Conservation (phyloP, 1,140 invertebrate species). For the Drosophila willistoni region DNA sequence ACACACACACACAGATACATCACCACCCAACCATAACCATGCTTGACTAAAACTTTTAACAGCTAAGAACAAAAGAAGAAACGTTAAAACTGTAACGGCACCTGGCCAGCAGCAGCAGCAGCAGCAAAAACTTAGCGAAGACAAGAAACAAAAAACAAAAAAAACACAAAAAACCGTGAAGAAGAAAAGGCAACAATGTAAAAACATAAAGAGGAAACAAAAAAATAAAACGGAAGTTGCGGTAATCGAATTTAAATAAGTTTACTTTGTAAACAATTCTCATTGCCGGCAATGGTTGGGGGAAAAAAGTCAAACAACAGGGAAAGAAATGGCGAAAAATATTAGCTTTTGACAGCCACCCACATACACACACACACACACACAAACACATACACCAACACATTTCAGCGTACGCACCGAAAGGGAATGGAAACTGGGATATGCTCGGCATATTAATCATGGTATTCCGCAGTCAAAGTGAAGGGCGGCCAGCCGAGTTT, state of each 20-base stretch:
- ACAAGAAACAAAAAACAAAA: constrained; percentile 11
- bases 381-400: not conserved
- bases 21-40: not conserved
- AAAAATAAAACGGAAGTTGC: constrained; percentile 62
- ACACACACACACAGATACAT: not conserved
- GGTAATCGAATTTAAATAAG: constrained; percentile 82
- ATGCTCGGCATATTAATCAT: constrained; percentile 74
- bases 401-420: not conserved
- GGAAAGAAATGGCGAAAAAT: constrained; percentile 47
- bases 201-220: constrained; percentile 37
- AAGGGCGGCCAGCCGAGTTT: not conserved
- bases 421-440: constrained; percentile 28
- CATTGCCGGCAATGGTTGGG: constrained; percentile 21
- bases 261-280: constrained; percentile 78
- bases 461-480: constrained; percentile 27
- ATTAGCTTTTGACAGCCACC: constrained; percentile 72
- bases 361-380: constrained; percentile 15
- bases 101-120: constrained; percentile 12
- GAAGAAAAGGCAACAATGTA: constrained; percentile 41
- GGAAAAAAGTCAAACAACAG: constrained; percentile 41
- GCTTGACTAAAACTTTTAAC: constrained; percentile 4
- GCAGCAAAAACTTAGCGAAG: constrained; percentile 14
- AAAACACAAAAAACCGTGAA: constrained; percentile 1
- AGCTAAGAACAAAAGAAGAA: constrained; percentile 21
- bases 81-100: constrained; percentile 30